These are phyloP conservation scores for Aleiodes leptofemur DNA, from an alignment of 2,888 invertebrate species.

Conservation along the genomic window DNA sequence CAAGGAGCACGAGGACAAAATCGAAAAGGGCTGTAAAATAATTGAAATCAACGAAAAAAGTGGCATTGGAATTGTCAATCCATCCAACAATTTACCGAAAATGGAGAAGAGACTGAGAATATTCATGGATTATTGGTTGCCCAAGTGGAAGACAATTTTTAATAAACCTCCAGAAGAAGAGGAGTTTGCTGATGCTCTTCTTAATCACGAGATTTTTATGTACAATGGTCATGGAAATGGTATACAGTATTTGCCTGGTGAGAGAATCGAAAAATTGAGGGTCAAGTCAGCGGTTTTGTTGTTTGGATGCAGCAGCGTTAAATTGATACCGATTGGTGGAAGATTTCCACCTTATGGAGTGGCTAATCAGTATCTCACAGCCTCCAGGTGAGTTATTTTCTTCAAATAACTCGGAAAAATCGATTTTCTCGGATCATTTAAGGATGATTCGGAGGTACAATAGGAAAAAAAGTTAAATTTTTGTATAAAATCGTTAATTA, in stretches of 20 bases:
- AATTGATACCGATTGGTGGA: constrained; percentile 76
- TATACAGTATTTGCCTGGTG: constrained; percentile 79
- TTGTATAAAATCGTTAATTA: no score
- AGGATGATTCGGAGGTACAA: no score
- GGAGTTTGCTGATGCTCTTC: constrained; percentile 74
- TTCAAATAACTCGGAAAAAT: no score
- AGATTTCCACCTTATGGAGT: constrained; percentile 79
- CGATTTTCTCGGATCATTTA: no score
- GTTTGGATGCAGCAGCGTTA: constrained; percentile 85
- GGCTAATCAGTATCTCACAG: constrained; percentile 81
- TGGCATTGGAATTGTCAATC: constrained; percentile 78
- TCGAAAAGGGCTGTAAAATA: constrained; percentile 79
- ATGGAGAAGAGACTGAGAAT: constrained; percentile 81
- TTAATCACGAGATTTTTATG: constrained; percentile 81
- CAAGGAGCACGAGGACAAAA: constrained; percentile 78
- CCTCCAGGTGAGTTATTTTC: constrained; percentile 78
- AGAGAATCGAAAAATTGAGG: constrained; percentile 77
- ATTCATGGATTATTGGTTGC: constrained; percentile 79
- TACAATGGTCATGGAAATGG: constrained; percentile 89
- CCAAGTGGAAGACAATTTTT: constrained; percentile 79
- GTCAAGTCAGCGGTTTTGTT: constrained; percentile 79
- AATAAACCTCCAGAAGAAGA: constrained; percentile 78
- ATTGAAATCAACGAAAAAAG: constrained; percentile 77
- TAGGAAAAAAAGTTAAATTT: no score
- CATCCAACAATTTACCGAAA: constrained; percentile 80